A percentile compares a stretch with the other conserved stretches of the same genome.
Conservation (phyloP, 2,113 vertebrate species). For the Rhynchopsitta pachyrhyncha region DNA sequence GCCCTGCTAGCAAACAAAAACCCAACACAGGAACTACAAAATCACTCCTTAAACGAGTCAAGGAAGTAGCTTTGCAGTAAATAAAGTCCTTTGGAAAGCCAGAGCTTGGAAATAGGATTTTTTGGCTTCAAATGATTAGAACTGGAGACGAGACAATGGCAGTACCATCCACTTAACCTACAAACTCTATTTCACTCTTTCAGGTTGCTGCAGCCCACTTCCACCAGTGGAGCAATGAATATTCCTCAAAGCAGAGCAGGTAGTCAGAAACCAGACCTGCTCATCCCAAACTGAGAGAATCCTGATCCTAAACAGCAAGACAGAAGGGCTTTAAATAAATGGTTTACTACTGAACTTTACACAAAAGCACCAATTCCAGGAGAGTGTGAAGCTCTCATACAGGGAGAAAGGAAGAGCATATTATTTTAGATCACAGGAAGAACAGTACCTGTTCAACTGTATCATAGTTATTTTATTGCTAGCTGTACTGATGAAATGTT, state of each 20-base stretch:
- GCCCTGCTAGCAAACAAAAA: not conserved
- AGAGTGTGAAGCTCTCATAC: not conserved
- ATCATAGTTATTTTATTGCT: not conserved
- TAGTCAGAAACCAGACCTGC: not conserved
- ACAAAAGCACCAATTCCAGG: not conserved
- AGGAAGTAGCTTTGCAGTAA: not conserved
- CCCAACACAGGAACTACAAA: not conserved
- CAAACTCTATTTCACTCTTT: not conserved
- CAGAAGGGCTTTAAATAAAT: not conserved
- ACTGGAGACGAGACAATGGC: not conserved
- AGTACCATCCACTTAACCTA: not conserved
- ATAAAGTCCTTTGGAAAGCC: not conserved
- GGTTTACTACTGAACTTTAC: not conserved
- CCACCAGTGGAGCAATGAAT: not conserved
- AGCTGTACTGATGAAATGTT: not conserved
- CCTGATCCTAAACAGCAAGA: not conserved
- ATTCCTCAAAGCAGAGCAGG: not conserved
- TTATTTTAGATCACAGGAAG: not conserved
- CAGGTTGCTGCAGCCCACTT: not conserved
- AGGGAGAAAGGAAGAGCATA: not conserved
- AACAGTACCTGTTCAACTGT: not conserved
- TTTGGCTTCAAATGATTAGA: not conserved
- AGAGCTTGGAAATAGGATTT: not conserved
- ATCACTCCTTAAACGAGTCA: accelerated
- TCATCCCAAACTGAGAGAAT: not conserved